A percentile compares a stretch with the other conserved stretches of the same genome.
Evolutionary conservation across 2,797 vertebrate genomes (phyloP).

Genomic region (Psittacula derbiana): DNA sequence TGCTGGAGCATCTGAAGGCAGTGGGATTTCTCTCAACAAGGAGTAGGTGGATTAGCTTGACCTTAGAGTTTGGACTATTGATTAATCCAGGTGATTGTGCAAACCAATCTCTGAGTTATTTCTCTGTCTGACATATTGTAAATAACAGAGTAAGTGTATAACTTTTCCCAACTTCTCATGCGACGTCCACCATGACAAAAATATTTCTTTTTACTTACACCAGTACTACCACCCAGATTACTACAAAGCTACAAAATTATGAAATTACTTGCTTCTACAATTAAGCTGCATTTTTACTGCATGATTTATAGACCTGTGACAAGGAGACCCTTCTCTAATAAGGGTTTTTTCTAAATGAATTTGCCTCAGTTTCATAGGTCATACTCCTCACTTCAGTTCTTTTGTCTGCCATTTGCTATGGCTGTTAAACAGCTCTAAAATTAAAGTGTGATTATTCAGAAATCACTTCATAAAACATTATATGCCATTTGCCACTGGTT

Average conservation of each 20-base stretch:
- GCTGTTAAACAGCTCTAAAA: constrained; percentile 33
- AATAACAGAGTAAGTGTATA: not conserved
- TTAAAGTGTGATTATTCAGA: constrained; percentile 15
- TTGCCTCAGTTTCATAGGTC: not conserved
- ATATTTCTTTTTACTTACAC: not conserved
- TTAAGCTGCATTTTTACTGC: not conserved
- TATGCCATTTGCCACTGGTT: not conserved
- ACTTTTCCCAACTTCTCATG: not conserved
- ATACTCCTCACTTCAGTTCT: not conserved
- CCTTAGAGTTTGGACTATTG: not conserved
- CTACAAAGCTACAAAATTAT: not conserved
- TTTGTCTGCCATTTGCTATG: constrained; percentile 12
- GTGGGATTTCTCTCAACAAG: not conserved
- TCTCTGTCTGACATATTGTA: not conserved
- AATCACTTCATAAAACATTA: not conserved
- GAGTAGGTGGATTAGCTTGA: not conserved
- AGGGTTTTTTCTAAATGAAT: not conserved
- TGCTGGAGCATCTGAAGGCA: not conserved
- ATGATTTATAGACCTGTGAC: not conserved
- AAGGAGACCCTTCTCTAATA: not conserved
- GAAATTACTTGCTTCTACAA: not conserved
- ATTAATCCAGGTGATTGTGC: not conserved
- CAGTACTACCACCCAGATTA: not conserved
- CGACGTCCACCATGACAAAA: not conserved
- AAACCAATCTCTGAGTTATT: not conserved